Conservation (phyloP, 2,888 invertebrate genomes). For the Nipponacmea schrenckii region DNA sequence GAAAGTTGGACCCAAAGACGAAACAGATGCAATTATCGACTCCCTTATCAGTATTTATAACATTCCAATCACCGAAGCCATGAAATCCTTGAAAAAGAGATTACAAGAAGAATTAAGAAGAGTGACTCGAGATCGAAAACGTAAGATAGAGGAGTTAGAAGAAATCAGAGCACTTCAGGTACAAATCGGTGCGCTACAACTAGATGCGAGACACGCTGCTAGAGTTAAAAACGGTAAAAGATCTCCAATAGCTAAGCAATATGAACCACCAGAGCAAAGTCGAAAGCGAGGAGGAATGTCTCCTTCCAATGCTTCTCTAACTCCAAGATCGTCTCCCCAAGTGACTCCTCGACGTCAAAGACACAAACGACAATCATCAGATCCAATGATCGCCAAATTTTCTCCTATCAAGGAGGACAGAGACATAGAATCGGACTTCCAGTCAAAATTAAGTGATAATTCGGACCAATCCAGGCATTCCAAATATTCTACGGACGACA, state of each 20-base stretch:
- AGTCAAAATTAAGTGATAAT: conserved; percentile 36
- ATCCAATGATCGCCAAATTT: conserved; percentile 71
- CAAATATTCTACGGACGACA: conserved; percentile 55
- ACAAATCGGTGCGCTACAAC: conserved; percentile 56
- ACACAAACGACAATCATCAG: conserved; percentile 72
- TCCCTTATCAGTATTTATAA: conserved; percentile 61
- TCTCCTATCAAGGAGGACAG: conserved; percentile 71
- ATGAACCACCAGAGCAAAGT: conserved; percentile 23
- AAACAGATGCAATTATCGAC: conserved; percentile 60
- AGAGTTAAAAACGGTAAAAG: conserved; percentile 25
- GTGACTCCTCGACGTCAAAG: conserved; percentile 61
- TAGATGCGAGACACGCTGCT: conserved; percentile 35
- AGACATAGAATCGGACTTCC: conserved; percentile 68
- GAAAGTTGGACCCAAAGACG: conserved; percentile 45
- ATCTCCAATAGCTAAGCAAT: conserved; percentile 15
- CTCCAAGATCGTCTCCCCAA: conserved; percentile 60
- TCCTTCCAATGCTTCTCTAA: conserved; percentile 30
- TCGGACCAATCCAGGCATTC: conserved; percentile 10
- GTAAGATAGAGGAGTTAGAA: conserved; percentile 68
- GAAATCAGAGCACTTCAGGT: conserved; percentile 65
- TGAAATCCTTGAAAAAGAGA: conserved; percentile 64
- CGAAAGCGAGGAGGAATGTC: conserved; percentile 39
- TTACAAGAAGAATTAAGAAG: conserved; percentile 70
- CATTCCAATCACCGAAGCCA: conserved; percentile 62
- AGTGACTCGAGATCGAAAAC: conserved; percentile 66